Base-by-base conservation (phyloP, 1,140 invertebrate species). In the Oreohelix idahoensis region DNA sequence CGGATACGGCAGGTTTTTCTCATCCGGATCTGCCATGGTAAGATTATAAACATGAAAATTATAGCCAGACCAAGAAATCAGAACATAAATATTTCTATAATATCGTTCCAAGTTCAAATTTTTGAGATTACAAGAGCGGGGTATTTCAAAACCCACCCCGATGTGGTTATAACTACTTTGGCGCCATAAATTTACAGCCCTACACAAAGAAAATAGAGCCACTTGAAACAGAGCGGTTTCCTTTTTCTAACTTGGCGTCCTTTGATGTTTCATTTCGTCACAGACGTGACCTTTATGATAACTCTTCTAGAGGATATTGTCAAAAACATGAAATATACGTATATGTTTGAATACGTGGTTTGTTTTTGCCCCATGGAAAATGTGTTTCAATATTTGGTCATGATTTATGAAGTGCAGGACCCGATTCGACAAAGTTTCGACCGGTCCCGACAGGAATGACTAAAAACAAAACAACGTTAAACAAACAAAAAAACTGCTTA, bases 1-100 rank as follows among this genome's bases (percentile, higher is more conserved):
- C 29, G 63, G 29, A 26, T 26, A 58, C 26, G 2, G 26, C 51
- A 2, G 10, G 4, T 17, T 4, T 29, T 66, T 66, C 63, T 66
- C 63, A 66, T 66, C 11, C 51, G 29, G 29, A 17, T 32, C n/a
- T 66, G 63, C 17, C 63, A 66, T 13, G n/a, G 29, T 35, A 32
- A 66, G 8, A 66, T 66, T 66, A 66, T 66, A 66, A 66, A 66
- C 10, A 32, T 11, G n/a, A 66, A 32, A 66, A 66, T 66, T 66
- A 66, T 66, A 17, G 32, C 29, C n/a, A 66, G 29, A 10, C n/a
- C 63, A 10, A 32, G 63, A 32, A 66, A 32, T 66, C n/a, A 10
- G 63, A 32, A 17, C 63, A 32, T 66, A 66, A 66, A 66, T 66
- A 66, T n/a, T 29, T 23, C 1, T 35, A 66, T 66, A 35, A 66